A percentile compares a stretch with the other conserved stretches of the same genome.
Conservation (phyloP, 2,797 vertebrate genomes). For the Calcarius lapponicus region DNA sequence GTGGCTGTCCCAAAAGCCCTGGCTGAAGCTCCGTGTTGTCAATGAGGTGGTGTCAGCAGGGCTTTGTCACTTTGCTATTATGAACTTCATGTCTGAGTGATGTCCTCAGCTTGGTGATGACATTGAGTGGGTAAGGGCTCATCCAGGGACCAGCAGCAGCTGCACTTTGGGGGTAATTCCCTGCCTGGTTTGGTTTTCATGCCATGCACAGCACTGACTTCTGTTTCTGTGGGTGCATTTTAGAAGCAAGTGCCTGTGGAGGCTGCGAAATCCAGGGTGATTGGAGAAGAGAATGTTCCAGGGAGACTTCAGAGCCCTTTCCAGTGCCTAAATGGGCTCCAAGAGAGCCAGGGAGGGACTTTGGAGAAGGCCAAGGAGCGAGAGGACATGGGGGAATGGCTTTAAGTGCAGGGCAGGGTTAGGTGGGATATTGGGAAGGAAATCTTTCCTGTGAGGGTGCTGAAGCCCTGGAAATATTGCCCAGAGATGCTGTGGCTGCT, state of each 20-base stretch:
- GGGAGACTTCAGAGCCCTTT: neutral
- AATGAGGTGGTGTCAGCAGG: neutral
- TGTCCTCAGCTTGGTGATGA: neutral
- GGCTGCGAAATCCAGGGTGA: neutral
- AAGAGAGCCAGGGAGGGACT: neutral
- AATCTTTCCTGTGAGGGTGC: neutral
- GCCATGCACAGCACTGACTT: rapidly evolving
- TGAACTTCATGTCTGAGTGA: neutral
- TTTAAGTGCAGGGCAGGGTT: neutral
- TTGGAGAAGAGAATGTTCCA: neutral
- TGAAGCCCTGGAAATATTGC: rapidly evolving
- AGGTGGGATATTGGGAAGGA: neutral
- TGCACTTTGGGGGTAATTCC: neutral
- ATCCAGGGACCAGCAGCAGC: neutral
- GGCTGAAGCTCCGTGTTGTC: neutral
- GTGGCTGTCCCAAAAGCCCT: rapidly evolving
- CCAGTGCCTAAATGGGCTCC: neutral
- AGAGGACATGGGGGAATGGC: neutral
- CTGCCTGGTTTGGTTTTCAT: neutral
- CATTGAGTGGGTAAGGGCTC: neutral
- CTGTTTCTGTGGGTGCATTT: rapidly evolving
- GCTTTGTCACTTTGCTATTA: neutral
- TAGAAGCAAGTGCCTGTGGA: neutral
- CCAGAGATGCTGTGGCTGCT: neutral
- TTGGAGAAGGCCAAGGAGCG: neutral